Conservation (phyloP, 2,888 invertebrate genomes). For the Caenorhabditis afra region DNA sequence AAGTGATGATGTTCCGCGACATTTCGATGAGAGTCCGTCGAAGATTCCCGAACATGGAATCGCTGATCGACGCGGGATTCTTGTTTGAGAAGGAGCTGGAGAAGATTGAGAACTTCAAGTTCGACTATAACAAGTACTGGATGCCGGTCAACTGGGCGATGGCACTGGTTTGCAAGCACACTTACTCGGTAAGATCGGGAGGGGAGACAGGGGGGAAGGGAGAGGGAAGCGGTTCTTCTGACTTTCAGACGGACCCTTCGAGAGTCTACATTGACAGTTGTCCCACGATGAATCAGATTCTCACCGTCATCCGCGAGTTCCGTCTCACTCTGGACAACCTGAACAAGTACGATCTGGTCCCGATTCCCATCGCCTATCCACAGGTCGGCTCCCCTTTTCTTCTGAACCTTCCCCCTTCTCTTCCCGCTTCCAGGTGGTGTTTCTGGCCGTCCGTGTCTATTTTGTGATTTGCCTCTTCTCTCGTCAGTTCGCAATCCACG, state of each 20-base stretch:
- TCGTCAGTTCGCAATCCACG: slow-evolving; percentile 21
- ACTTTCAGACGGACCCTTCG: not conserved
- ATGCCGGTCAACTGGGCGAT: slow-evolving; percentile 71
- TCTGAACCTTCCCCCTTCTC: not conserved
- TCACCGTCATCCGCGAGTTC: slow-evolving; percentile 8
- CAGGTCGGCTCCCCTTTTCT: not conserved
- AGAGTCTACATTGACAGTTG: slow-evolving; percentile 15
- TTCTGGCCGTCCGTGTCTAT: slow-evolving; percentile 40
- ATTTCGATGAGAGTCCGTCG: slow-evolving; percentile 59
- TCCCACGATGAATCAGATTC: slow-evolving; percentile 21
- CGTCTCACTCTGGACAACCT: slow-evolving; percentile 14
- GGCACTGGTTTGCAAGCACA: slow-evolving; percentile 33
- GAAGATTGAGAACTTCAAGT: slow-evolving; percentile 59
- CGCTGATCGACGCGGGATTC: slow-evolving; percentile 56
- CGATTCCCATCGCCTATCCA: slow-evolving; percentile 49
- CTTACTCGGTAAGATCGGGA: not conserved
- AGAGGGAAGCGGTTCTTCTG: too few relatives aligned
- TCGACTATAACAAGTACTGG: slow-evolving; percentile 71
- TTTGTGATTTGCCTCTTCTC: slow-evolving; percentile 42
- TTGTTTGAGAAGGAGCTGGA: slow-evolving; percentile 61
- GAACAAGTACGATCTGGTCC: slow-evolving; percentile 39
- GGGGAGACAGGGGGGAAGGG: not conserved
- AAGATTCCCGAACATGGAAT: slow-evolving; percentile 61
- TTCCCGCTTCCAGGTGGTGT: slow-evolving; percentile 21
- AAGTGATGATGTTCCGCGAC: slow-evolving; percentile 65